Conservation (phyloP, 2,888 invertebrate genomes). For the Dasysyrphus albostriatus region DNA sequence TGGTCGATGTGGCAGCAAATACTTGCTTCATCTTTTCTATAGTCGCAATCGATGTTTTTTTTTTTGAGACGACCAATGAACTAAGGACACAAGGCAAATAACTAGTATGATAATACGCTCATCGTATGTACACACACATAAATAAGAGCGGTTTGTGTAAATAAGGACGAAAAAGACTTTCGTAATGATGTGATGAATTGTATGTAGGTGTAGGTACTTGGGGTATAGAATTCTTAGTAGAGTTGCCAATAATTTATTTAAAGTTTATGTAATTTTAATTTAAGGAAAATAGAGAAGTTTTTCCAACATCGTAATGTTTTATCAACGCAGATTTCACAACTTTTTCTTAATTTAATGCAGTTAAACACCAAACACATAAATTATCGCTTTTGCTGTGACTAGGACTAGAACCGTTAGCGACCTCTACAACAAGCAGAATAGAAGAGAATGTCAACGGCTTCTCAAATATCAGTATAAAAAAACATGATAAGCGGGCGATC, state of each 20-base stretch:
- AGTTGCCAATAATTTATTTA: slow-evolving; percentile 28
- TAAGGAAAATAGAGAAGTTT: not conserved
- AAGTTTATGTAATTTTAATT: not conserved
- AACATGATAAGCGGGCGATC: too few species aligned
- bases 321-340: too few species aligned
- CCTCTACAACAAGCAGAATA: too few species aligned
- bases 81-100: not conserved
- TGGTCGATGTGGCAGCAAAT: slow-evolving; percentile 37
- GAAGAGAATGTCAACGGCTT: too few species aligned
- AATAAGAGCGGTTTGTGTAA: slow-evolving; percentile 49
- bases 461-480: too few species aligned
- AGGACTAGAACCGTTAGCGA: too few species aligned
- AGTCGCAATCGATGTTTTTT: slow-evolving; percentile 12
- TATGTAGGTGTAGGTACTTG: slow-evolving; percentile 3
- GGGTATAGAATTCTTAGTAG: not conserved
- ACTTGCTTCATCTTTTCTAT: not conserved
- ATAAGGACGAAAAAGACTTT: slow-evolving; percentile 52
- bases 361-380: too few species aligned
- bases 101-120: slow-evolving; percentile 32
- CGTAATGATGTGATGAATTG: slow-evolving; percentile 54
- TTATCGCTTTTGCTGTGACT: too few species aligned
- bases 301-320: too few species aligned
- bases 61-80: slow-evolving; percentile 3
- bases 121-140: slow-evolving; percentile 20
- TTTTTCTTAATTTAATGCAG: too few species aligned